Conservation (phyloP, 2,797 vertebrate genomes). For the Alectoris magna region DNA sequence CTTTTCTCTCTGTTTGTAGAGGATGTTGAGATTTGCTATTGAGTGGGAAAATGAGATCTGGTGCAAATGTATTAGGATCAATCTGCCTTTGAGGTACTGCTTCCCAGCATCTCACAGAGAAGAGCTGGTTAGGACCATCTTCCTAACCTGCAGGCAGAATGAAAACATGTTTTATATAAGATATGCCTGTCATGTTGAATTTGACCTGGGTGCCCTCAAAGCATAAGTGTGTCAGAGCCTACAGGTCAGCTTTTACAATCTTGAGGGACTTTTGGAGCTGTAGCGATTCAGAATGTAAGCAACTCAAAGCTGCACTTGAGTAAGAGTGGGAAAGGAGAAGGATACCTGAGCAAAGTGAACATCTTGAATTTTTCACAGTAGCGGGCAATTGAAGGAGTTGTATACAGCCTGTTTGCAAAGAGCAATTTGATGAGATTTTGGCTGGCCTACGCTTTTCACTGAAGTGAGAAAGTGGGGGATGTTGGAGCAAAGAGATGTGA, state of each 20-base stretch:
- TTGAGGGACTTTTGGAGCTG: not conserved
- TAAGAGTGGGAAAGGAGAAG: not conserved
- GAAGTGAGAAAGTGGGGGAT: not conserved
- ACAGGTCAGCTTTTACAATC: not conserved
- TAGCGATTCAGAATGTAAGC: not conserved
- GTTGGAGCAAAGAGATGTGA: not conserved
- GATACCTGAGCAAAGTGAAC: not conserved
- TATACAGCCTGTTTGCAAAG: not conserved
- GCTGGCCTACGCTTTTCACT: not conserved
- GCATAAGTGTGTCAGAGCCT: too few relatives aligned
- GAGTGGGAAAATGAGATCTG: not conserved
- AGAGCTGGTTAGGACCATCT: not conserved
- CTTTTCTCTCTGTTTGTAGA: not conserved
- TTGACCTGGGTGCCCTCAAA: not conserved
- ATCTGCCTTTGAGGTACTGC: fast-evolving
- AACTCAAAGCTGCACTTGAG: not conserved
- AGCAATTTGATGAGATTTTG: not conserved
- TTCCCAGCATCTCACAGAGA: not conserved
- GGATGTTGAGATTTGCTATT: not conserved
- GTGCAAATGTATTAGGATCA: not conserved
- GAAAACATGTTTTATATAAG: not conserved
- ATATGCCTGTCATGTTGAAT: not conserved
- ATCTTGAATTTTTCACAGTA: not conserved
- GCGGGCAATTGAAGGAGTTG: not conserved
- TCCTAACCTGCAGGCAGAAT: not conserved